Conservation (phyloP, 2,797 vertebrate species). For the Corythornis leucogaster region DNA sequence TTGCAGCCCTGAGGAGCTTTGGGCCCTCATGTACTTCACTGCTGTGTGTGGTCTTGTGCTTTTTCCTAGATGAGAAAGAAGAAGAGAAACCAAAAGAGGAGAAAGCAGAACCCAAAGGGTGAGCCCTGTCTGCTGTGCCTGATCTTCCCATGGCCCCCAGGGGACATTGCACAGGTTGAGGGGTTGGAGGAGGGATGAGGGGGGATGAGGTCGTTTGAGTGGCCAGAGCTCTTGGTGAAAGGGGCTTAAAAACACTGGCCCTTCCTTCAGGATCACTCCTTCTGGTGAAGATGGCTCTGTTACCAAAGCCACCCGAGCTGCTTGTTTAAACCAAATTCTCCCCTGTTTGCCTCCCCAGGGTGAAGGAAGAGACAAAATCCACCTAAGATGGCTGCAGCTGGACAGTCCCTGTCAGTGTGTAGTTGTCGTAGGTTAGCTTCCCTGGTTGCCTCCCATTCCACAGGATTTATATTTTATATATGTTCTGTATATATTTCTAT, state of each 20-base stretch:
- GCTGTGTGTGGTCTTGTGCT: neutral
- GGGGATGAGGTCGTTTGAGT: neutral
- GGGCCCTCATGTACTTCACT: neutral
- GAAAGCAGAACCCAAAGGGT: conserved; percentile 94
- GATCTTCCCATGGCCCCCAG: accelerated
- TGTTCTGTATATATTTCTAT: conserved; percentile 82
- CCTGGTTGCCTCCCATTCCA: conserved; percentile 34
- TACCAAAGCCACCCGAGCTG: too few species aligned
- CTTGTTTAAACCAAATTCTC: neutral
- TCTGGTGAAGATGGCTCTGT: neutral
- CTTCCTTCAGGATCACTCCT: neutral
- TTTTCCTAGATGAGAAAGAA: conserved; percentile 88
- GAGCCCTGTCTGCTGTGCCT: conserved; percentile 23
- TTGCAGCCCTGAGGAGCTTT: neutral
- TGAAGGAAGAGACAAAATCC: conserved; percentile 82
- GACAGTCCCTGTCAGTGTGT: neutral
- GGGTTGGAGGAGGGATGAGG: neutral
- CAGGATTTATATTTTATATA: conserved; percentile 85
- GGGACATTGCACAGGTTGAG: neutral
- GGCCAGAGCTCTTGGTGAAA: neutral
- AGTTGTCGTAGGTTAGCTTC: conserved; percentile 23
- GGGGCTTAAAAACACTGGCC: neutral
- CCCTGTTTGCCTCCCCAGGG: conserved; percentile 61
- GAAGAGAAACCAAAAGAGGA: conserved; percentile 94
- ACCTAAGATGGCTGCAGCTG: conserved; percentile 66